Base-by-base conservation (phyloP, 2,113 vertebrate genomes). In the Vicugna pacos region DNA sequence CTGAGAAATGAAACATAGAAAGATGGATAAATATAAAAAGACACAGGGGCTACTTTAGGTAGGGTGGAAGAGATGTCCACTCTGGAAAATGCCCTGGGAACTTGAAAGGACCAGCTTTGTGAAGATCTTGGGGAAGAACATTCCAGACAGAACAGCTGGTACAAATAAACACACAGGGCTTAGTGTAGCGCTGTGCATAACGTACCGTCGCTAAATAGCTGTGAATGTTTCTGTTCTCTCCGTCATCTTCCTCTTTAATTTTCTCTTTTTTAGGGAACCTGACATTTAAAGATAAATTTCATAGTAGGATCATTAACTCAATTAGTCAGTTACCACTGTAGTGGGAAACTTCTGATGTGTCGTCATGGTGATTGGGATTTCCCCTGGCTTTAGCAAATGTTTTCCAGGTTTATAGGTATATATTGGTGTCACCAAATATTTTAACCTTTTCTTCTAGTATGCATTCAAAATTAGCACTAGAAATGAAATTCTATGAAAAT, bases 401-500 rank as follows among this genome's bases (percentile, higher is more conserved):
- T 76, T 82, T 38, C n/a, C 5, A 82, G 60, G 10, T 48, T 91
- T 93, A 67, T 72, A 85, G 24, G 20, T 73, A 26, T 50, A 73
- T 84, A 56, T 7, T 92, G n/a, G 4, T 75, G 15, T 90, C 50
- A 82, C 14, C 11, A 80, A 73, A 83, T 52, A 20, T 84, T 84
- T 91, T 54, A 77, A 67, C 15, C 10, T 67, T 91, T 82, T 91
- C n/a, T 85, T 85, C 28, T 24, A 56, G 15, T 79, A 32, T 79
- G 42, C 6, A 32, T 87, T 96, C 42, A 95, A 82, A 92, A 79
- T 85, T 70, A 88, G 38, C 38, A 81, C n/a, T 32, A 86, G 42
- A 86, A 86, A 72, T 84, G 13, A 96, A 96, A 58, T 58, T 60
- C 38, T 75, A 6, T 89, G 24, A 95, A 93, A 95, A 65, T 89